A percentile compares a stretch with the other conserved stretches of the same genome.
Evolutionary conservation across 2,888 invertebrate genomes (phyloP).

Genomic region (Sinotaia quadrata): DNA sequence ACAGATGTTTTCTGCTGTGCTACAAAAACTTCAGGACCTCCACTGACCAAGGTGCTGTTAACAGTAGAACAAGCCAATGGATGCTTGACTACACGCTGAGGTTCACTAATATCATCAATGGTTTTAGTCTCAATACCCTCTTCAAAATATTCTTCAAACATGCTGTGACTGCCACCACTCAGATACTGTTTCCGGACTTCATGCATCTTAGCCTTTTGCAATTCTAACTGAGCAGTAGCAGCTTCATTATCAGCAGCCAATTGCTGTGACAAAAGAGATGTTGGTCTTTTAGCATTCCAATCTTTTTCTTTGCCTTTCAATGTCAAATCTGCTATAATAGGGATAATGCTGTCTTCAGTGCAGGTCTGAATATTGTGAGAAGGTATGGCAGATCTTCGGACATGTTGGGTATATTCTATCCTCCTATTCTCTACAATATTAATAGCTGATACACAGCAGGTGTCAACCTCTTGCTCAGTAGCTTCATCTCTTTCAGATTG

Average conservation of each 20-base stretch:
- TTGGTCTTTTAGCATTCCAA: slow-evolving; percentile 22
- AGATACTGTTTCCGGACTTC: slow-evolving; percentile 49
- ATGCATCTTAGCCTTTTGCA: slow-evolving; percentile 21
- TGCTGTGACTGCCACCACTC: slow-evolving; percentile 58
- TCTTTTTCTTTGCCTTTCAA: slow-evolving; percentile 5
- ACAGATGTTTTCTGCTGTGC: slow-evolving; percentile 36
- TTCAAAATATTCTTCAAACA: slow-evolving; percentile 67
- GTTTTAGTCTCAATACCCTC: slow-evolving; percentile 56
- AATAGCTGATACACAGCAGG: slow-evolving; percentile 49
- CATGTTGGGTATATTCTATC: slow-evolving; percentile 48
- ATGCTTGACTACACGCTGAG: slow-evolving; percentile 47
- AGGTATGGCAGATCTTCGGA: slow-evolving; percentile 28
- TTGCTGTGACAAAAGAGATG: slow-evolving; percentile 42
- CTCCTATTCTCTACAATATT: slow-evolving; percentile 46
- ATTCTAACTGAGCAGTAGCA: not conserved
- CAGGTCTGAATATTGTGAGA: too few relatives aligned
- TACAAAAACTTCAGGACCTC: not conserved
- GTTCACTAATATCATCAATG: slow-evolving; percentile 55
- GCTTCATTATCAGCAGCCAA: slow-evolving; percentile 27
- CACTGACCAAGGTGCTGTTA: not conserved
- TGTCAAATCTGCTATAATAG: not conserved
- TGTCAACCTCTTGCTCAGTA: not conserved
- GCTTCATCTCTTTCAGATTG: too few relatives aligned
- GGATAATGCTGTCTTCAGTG: too few relatives aligned
- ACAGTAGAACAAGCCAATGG: slow-evolving; percentile 29